A percentile compares a stretch with the other conserved stretches of the same genome.
Conservation (phyloP, 2,797 vertebrate species). For the Rhinogobio ventralis region DNA sequence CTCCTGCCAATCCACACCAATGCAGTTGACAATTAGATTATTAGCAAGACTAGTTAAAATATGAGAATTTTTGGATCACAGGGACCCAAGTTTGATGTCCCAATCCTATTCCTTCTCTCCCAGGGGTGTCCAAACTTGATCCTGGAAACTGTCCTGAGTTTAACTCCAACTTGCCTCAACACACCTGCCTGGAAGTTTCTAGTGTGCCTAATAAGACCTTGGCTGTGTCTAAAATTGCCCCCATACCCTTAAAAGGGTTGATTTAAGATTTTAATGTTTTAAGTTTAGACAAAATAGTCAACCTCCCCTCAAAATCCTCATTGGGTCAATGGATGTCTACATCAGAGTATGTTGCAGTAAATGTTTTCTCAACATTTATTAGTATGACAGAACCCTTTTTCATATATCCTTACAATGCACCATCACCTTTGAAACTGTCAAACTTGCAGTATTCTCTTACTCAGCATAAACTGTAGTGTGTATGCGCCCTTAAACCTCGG, state of each 20-base stretch:
- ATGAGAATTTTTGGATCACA: not conserved
- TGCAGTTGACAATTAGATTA: slow-evolving; percentile 57
- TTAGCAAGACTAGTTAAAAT: slow-evolving; percentile 28
- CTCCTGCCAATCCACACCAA: slow-evolving; percentile 37
- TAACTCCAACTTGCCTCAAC: not conserved
- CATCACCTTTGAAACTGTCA: not conserved
- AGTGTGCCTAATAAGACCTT: not conserved
- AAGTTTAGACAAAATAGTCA: too few species aligned
- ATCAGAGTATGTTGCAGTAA: not conserved
- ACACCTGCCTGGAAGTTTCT: not conserved
- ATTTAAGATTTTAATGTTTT: too few species aligned
- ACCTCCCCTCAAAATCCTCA: too few species aligned
- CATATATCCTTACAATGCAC: not conserved
- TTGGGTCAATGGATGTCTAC: too few species aligned
- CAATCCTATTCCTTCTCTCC: not conserved
- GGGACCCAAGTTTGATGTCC: not conserved
- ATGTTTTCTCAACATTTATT: not conserved
- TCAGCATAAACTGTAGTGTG: slow-evolving; percentile 5
- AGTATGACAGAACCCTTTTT: not conserved
- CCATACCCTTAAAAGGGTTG: not conserved
- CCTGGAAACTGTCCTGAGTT: not conserved
- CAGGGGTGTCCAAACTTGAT: not conserved
- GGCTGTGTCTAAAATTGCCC: not conserved
- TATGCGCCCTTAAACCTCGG: slow-evolving; percentile 32
- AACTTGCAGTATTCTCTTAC: slow-evolving; percentile 3